A percentile compares a stretch with the other conserved stretches of the same genome.
phyloP scores from a whole-genome alignment of 2,888 invertebrate genomes.

The Electrophaes corylata region DNA sequence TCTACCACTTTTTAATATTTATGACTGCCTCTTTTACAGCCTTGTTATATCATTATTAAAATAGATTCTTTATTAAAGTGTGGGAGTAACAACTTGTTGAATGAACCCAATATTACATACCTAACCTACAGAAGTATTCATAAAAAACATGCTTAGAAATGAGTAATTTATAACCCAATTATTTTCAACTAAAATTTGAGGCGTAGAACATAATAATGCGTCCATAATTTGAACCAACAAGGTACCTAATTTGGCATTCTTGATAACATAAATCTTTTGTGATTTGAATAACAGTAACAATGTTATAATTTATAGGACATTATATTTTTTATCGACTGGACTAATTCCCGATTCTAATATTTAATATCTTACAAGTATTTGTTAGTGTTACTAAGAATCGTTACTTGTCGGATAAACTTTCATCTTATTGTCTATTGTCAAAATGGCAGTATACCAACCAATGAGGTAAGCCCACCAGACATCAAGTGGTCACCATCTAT shows the following conservation, averaged over 20 bases:
- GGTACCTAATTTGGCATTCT: slow-evolving; percentile 47
- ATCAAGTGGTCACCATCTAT: no score
- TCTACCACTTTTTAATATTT: slow-evolving; percentile 43
- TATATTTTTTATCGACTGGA: not conserved
- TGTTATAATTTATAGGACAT: slow-evolving; percentile 24
- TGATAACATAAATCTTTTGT: slow-evolving; percentile 31
- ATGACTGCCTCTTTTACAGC: slow-evolving; percentile 48
- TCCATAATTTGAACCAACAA: slow-evolving; percentile 54
- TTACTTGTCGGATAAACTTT: no score
- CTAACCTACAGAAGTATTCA: slow-evolving; percentile 39
- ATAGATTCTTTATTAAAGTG: slow-evolving; percentile 52
- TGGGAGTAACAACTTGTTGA: slow-evolving; percentile 49
- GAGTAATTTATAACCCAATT: slow-evolving; percentile 57
- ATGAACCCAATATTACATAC: slow-evolving; percentile 45
- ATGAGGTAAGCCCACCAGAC: no score
- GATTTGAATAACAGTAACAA: slow-evolving; percentile 36
- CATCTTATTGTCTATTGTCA: no score
- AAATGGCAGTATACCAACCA: no score
- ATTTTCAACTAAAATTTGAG: slow-evolving; percentile 51
- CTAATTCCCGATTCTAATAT: no score
- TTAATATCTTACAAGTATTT: no score
- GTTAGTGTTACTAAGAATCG: no score
- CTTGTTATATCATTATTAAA: slow-evolving; percentile 57
- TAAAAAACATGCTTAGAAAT: slow-evolving; percentile 29
- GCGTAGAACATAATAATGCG: slow-evolving; percentile 48